Base-by-base conservation (phyloP, 2,113 vertebrate species). In the Eretmodus cyanostictus region DNA sequence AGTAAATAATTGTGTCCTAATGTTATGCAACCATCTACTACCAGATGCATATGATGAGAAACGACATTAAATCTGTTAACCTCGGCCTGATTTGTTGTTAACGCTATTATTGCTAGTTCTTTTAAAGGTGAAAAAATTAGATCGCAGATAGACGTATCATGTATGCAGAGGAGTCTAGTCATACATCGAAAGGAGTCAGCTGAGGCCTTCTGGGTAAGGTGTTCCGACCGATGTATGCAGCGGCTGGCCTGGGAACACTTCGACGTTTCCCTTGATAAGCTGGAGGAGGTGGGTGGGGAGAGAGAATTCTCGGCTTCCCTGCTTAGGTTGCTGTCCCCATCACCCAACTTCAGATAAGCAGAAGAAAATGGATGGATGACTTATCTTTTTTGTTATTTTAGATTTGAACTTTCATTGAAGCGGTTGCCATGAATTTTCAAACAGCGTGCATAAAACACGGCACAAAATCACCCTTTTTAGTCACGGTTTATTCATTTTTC, bases 401-500 rank as follows among this genome's bases (percentile, higher is more conserved):
- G 59, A 36, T 8, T 12, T n/a, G 6, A 38, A n/a, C 31, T 66
- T 66, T 66, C 31, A n/a, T 38, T 1, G 31, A 66, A 36, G 61
- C 10, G 2, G 31, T 12, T 38, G 61, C 31, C 17, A 38, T 66
- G 31, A 66, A 38, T 66, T 63, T 63, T 63, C 0, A n/a, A 36
- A 66, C 61, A 36, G 31, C 31, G 2, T n/a, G 31, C 31, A 63
- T 0, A 36, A 63, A 36, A 5, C 16, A 63, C 9, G 0, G 59
- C 17, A 63, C 59, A 63, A 12, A 36, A 63, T 36, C 59, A 4
- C 6, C 17, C 17, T 66, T 8, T 66, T 36, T 36, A 36, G 17
- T 66, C 17, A n/a, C 0, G 0, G 0, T 66, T 66, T n/a, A 36
- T 66, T 38, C 31, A n/a, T n/a, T 66, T 66, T 63, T 36, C 29